Conservation (phyloP, 2,888 invertebrate genomes). For the Folsomia manolachei region DNA sequence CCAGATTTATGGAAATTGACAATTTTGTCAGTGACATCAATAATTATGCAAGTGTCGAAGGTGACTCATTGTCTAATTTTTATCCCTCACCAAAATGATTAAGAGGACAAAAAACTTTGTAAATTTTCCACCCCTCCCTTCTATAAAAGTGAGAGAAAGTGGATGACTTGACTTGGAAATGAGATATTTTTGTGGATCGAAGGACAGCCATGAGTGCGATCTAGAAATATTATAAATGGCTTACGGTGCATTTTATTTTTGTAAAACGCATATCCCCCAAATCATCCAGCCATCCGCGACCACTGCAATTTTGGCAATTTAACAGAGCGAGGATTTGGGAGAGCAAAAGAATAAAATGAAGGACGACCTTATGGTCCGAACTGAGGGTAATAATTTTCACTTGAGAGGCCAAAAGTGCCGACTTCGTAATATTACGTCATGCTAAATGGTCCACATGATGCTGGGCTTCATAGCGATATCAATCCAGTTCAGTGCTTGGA, state of each 20-base stretch:
- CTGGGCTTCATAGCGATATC: not conserved
- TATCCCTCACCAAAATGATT: not conserved
- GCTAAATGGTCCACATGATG: conserved; percentile 9
- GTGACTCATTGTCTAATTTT: not conserved
- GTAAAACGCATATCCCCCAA: conserved; percentile 13
- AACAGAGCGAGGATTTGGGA: not conserved
- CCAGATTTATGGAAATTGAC: not conserved
- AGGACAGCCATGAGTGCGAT: no score
- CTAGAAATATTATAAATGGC: conserved; percentile 16
- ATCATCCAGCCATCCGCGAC: not conserved
- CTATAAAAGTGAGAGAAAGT: no score
- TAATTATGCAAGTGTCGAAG: not conserved
- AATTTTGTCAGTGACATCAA: not conserved
- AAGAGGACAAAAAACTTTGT: not conserved
- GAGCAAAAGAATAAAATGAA: not conserved
- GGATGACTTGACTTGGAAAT: no score
- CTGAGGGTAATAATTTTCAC: conserved; percentile 16
- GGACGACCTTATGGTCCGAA: not conserved
- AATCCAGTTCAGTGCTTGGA: not conserved
- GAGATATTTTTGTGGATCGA: no score
- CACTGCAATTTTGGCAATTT: not conserved
- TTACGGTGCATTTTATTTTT: conserved; percentile 15
- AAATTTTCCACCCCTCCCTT: no score
- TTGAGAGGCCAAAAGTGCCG: conserved; percentile 13
- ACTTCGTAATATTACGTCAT: conserved; percentile 20